Evolutionary conservation across 2,888 invertebrate genomes (phyloP).

Genomic region (Tiphia femorata): DNA sequence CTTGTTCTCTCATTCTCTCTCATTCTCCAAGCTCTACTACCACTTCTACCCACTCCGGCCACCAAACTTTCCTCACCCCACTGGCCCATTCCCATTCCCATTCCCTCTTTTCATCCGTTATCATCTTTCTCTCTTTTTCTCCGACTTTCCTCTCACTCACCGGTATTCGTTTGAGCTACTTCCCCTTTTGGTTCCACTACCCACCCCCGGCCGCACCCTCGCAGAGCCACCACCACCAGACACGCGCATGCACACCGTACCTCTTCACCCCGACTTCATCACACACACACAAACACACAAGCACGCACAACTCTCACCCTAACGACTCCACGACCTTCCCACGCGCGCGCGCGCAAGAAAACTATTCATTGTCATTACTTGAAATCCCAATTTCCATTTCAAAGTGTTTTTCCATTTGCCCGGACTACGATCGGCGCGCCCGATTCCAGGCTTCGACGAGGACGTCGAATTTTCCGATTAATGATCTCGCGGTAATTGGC

Average conservation of each 20-base stretch:
- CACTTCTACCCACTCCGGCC: slow-evolving; percentile 7
- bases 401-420: slow-evolving; percentile 25
- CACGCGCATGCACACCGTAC: too few relatives aligned
- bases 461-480: too few relatives aligned
- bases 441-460: too few relatives aligned
- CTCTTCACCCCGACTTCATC: too few relatives aligned
- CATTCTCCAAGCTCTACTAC: slow-evolving; percentile 5
- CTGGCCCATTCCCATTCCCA: background rate
- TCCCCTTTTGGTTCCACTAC: slow-evolving; percentile 12
- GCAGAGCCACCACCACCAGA: too few relatives aligned
- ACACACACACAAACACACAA: background rate
- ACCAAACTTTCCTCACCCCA: background rate
- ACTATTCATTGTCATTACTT: slow-evolving; percentile 52
- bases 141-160: slow-evolving; percentile 6
- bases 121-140: background rate
- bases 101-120: background rate
- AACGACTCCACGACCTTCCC: slow-evolving; percentile 30
- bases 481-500: too few relatives aligned
- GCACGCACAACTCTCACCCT: background rate
- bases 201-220: slow-evolving; percentile 13
- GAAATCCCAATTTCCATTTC: slow-evolving; percentile 24
- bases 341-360: slow-evolving; percentile 45
- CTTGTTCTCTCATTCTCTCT: slow-evolving; percentile 17
- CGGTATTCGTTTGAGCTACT: slow-evolving; percentile 12
- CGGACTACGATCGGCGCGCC: too few relatives aligned